A percentile compares a stretch with the other conserved stretches of the same genome.
These are phyloP conservation scores for Baccha elongata DNA, from an alignment of 2,888 invertebrate genomes.

Conservation along the genomic window DNA sequence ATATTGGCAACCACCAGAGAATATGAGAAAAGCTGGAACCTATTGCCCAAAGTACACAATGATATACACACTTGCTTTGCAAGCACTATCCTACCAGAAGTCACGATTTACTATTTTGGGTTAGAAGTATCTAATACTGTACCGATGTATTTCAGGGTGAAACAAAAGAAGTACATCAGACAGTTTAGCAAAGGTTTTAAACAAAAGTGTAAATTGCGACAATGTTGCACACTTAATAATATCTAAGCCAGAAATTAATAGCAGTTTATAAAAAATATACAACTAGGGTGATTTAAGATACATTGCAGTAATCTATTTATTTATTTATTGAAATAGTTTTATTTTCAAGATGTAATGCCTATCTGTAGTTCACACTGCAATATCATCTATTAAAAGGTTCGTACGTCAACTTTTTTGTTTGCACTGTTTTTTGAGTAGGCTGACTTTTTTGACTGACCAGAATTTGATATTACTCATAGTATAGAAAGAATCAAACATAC, in stretches of 20 bases:
- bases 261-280: not conserved
- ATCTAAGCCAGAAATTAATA: not conserved
- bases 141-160: conserved; percentile 32
- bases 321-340: too few species aligned
- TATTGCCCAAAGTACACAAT: conserved; percentile 20
- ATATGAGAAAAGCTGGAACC: not conserved
- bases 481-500: too few species aligned
- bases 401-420: conserved; percentile 7
- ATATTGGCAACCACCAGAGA: conserved; percentile 7
- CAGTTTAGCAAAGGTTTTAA: not conserved
- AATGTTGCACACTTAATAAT: not conserved
- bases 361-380: too few species aligned
- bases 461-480: too few species aligned
- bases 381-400: conserved; percentile 4
- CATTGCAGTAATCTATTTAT: too few species aligned
- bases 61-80: conserved; percentile 58
- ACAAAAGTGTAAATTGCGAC: conserved; percentile 22
- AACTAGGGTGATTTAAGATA: not conserved
- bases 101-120: conserved; percentile 51
- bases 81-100: conserved; percentile 57
- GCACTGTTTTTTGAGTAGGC: too few species aligned
- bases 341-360: too few species aligned
- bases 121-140: conserved; percentile 9
- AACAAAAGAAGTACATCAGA: conserved; percentile 19
- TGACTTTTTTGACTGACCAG: too few species aligned